Evolutionary conservation across 2,888 invertebrate species (phyloP).

Genomic region (Drosophila subquinaria): DNA sequence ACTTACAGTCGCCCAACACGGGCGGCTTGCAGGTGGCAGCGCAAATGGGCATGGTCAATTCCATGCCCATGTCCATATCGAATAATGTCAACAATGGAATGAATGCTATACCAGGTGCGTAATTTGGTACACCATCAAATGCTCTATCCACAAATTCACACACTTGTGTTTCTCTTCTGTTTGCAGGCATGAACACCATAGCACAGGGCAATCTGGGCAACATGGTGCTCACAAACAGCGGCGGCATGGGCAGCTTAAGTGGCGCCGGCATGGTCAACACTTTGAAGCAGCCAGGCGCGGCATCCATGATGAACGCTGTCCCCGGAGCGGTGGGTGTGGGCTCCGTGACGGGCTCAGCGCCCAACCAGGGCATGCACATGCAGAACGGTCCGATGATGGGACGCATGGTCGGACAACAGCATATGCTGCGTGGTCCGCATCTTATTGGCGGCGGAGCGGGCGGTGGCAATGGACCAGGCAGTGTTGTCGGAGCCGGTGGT

Average conservation of each 20-base stretch:
- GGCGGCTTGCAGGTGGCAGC: conserved; percentile 90
- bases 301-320: conserved; percentile 88
- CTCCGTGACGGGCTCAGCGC: conserved; percentile 68
- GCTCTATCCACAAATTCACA: too few relatives aligned
- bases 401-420: conserved; percentile 84
- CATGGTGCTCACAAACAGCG: conserved; percentile 93
- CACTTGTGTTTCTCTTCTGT: background rate
- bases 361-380: conserved; percentile 84
- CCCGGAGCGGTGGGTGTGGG: conserved; percentile 87
- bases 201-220: conserved; percentile 87
- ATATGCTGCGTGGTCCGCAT: conserved; percentile 85
- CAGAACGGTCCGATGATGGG: conserved; percentile 92
- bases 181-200: conserved; percentile 89
- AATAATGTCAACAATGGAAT: conserved; percentile 91
- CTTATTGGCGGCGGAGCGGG: conserved; percentile 83
- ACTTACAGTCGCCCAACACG: conserved; percentile 94
- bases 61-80: conserved; percentile 90
- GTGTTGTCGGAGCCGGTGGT: conserved; percentile 76
- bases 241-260: conserved; percentile 86
- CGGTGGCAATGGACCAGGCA: conserved; percentile 72
- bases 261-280: conserved; percentile 90
- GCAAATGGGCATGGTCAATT: conserved; percentile 89
- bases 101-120: conserved; percentile 90
- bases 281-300: conserved; percentile 88
- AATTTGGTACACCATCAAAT: too few relatives aligned